A percentile compares a stretch with the other conserved stretches of the same genome.
Conservation (phyloP, 2,797 vertebrate genomes). For the Myotis planiceps region DNA sequence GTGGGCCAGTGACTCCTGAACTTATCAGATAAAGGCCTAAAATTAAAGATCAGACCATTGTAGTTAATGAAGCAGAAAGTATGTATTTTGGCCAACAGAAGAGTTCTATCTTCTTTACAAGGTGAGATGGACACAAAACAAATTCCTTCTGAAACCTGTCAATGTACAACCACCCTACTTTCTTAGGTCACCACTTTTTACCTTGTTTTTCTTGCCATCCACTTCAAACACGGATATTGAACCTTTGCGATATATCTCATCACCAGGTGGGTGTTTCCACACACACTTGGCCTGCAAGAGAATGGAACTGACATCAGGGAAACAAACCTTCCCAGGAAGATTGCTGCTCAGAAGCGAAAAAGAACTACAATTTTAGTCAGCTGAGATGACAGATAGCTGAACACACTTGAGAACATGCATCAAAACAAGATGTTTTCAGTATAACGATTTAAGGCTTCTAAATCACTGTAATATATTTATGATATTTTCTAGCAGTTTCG, state of each 20-base stretch:
- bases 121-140: background rate
- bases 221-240: constrained; percentile 99
- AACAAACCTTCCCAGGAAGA: background rate
- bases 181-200: constrained; percentile 60
- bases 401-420: background rate
- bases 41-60: background rate
- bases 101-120: background rate
- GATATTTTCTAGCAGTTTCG: constrained; percentile 40
- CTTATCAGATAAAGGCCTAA: constrained; percentile 27
- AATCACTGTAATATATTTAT: background rate
- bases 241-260: constrained; percentile 98
- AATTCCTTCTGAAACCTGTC: background rate
- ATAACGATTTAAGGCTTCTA: constrained; percentile 43
- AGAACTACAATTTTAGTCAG: background rate
- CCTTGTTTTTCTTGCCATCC: constrained; percentile 99
- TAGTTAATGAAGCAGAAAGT: background rate
- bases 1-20: background rate
- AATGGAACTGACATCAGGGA: background rate
- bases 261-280: constrained; percentile 98
- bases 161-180: too few relatives aligned
- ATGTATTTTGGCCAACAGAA: background rate
- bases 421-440: background rate
- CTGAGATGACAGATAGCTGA: background rate
- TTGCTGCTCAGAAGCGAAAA: background rate
- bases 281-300: constrained; percentile 95